Evolutionary conservation across 2,797 vertebrate species (phyloP).

Genomic region (Anas bernieri): DNA sequence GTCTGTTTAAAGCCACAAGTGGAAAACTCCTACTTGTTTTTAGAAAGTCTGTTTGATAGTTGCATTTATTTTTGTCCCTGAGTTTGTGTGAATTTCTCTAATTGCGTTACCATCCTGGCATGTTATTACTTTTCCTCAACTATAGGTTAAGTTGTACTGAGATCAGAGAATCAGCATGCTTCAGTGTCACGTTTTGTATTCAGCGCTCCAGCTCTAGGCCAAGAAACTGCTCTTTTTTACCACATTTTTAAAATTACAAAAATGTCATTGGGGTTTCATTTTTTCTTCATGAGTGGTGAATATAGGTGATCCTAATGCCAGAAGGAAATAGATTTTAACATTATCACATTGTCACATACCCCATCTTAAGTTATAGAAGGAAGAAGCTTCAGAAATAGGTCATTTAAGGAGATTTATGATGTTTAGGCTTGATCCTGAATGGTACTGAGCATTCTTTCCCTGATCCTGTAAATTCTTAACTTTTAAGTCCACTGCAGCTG

Average conservation of each 20-base stretch:
- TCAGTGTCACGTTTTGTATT: not conserved
- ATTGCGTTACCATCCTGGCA: not conserved
- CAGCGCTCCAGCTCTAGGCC: not conserved
- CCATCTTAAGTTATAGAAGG: not conserved
- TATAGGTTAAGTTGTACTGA: not conserved
- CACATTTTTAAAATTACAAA: not conserved
- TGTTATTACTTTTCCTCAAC: not conserved
- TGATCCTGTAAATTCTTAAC: conserved; percentile 25
- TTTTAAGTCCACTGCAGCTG: conserved; percentile 34
- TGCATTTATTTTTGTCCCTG: not conserved
- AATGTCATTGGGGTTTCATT: not conserved
- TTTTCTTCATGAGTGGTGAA: not conserved
- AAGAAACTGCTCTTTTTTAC: not conserved
- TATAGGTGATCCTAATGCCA: not conserved
- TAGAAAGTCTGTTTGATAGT: not conserved
- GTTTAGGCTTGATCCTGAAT: conserved; percentile 9
- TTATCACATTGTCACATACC: not conserved
- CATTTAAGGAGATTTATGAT: not conserved
- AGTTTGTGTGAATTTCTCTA: not conserved
- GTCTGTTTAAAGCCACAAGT: not conserved
- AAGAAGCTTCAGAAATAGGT: not conserved
- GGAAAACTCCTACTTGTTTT: not conserved
- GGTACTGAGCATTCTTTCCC: not conserved
- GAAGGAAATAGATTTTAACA: not conserved
- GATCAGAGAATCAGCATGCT: not conserved